Percentiles rank a stretch among this genome's conserved stretches.
Conservation (phyloP, 2,888 invertebrate genomes). For the Eupeodes luniger region DNA sequence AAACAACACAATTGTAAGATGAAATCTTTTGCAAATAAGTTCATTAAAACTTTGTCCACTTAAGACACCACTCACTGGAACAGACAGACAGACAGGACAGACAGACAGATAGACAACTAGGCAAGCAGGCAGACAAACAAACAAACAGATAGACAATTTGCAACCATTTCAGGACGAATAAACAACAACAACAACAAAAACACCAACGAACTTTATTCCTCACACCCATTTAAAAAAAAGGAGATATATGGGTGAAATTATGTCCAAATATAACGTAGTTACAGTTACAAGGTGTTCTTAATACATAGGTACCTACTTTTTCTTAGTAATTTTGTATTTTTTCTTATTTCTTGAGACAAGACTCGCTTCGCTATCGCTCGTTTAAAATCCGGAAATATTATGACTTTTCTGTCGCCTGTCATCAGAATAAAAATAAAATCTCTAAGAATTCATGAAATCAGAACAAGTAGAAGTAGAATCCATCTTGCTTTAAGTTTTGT, state of each 20-base stretch:
- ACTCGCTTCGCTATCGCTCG: not conserved
- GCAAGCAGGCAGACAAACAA: not conserved
- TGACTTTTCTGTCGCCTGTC: not conserved
- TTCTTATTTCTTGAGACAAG: conserved; percentile 16
- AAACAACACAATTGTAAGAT: conserved; percentile 38
- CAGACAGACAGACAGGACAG: conserved; percentile 24
- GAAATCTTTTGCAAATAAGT: conserved; percentile 71
- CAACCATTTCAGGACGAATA: conserved; percentile 40
- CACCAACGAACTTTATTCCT: conserved; percentile 28
- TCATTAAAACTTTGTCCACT: conserved; percentile 68
- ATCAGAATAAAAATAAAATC: conserved; percentile 33
- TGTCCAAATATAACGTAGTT: no score
- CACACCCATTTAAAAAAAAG: not conserved
- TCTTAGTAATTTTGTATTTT: not conserved
- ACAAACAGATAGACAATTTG: conserved; percentile 18
- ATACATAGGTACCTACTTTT: not conserved
- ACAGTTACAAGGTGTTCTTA: not conserved
- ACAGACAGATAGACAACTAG: conserved; percentile 28
- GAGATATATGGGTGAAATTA: no score
- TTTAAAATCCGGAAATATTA: conserved; percentile 50
- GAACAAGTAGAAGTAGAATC: conserved; percentile 36
- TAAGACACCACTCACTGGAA: conserved; percentile 43
- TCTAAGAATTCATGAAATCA: conserved; percentile 51
- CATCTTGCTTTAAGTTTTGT: conserved; percentile 25
- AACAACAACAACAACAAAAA: not conserved